Conservation (phyloP, 2,797 vertebrate species). For the Lutjanus campechanus region DNA sequence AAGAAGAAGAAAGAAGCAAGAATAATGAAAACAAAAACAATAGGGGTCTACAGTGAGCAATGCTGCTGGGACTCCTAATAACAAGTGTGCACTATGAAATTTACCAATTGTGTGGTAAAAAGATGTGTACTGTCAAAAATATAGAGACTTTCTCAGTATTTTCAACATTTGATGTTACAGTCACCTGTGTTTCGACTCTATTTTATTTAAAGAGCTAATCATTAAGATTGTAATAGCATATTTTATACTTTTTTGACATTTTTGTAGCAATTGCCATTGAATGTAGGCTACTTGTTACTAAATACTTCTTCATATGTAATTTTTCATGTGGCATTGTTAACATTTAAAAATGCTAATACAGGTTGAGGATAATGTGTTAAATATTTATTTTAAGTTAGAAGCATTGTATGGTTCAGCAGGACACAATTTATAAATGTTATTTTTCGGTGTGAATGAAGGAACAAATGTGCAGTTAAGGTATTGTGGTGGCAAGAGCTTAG, state of each 20-base stretch:
- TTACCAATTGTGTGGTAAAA: conserved; percentile 50
- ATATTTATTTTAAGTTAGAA: conserved; percentile 26
- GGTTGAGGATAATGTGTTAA: background rate
- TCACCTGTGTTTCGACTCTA: background rate
- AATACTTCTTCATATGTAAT: background rate
- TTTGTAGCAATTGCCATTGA: background rate
- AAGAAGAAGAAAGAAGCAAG: too few relatives aligned
- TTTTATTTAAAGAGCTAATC: conserved; percentile 39
- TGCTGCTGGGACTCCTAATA: background rate
- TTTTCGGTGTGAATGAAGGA: conserved; percentile 6
- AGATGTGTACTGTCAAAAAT: conserved; percentile 40
- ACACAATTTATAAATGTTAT: background rate
- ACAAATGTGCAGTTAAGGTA: background rate
- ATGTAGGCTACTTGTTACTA: background rate
- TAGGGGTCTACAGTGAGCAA: too few relatives aligned
- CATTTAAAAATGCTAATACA: background rate
- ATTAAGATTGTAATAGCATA: background rate
- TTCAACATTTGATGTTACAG: conserved; percentile 1
- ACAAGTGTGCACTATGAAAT: conserved; percentile 48
- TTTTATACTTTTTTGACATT: background rate
- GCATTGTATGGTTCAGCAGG: background rate
- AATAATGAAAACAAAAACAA: too few relatives aligned
- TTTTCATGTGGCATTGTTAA: conserved; percentile 3
- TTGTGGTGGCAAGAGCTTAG: background rate
- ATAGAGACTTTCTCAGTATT: conserved; percentile 1